These are phyloP conservation scores for Marronus borbonicus DNA, from an alignment of 2,888 invertebrate species.

Conservation along the genomic window DNA sequence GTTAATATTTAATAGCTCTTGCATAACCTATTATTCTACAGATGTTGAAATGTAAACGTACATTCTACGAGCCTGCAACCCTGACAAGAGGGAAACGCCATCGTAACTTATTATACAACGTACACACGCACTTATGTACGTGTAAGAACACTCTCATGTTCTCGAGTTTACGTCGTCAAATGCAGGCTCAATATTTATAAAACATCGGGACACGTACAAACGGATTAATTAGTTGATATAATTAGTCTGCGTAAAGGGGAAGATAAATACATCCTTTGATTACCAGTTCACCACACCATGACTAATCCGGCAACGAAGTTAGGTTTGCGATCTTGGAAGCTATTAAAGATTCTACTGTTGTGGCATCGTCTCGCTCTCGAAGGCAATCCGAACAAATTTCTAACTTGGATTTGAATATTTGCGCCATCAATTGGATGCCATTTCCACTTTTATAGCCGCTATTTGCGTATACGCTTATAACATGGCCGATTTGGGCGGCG, in stretches of 20 bases:
- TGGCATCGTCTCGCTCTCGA: neutral
- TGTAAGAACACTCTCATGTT: too few species aligned
- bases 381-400: constrained; percentile 30
- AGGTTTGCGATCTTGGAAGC: constrained; percentile 8
- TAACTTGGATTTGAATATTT: constrained; percentile 39
- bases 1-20: too few species aligned
- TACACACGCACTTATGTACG: neutral
- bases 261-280: constrained; percentile 47
- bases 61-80: too few species aligned
- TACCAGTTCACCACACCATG: constrained; percentile 41
- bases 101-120: too few species aligned
- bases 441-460: neutral
- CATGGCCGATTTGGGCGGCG: neutral
- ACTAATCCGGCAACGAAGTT: constrained; percentile 36
- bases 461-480: neutral
- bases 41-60: too few species aligned
- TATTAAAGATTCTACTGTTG: constrained; percentile 45
- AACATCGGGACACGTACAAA: constrained; percentile 35
- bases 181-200: constrained; percentile 38
- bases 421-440: constrained; percentile 12
- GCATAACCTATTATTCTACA: too few species aligned
- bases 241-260: constrained; percentile 32
- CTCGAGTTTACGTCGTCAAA: neutral
- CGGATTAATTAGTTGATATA: constrained; percentile 48
- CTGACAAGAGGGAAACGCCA: too few species aligned